Evolutionary conservation across 2,113 vertebrate genomes (phyloP), one percentile per base, ranked within the genome.

Genomic region (Sapajus apella): DNA sequence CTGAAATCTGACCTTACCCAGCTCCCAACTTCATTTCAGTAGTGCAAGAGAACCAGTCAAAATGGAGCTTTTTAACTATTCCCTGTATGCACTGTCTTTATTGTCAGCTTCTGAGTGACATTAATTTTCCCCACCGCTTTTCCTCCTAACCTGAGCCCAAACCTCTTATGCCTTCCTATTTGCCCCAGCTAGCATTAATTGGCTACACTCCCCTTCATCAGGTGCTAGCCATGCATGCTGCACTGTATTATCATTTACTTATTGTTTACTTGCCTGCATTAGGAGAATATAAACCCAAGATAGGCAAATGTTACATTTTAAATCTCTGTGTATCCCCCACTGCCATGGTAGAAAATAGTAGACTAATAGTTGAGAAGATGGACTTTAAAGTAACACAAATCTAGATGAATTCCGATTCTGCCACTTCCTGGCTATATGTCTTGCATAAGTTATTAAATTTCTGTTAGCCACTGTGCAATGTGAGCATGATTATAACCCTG

Each of bases 401-500:
- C 43, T 83, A 37, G 8, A 10, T 95, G 80, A 92, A 93, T 93
- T 93, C 47, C 20, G 45, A 25, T 92, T 96, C 55, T 93, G 47
- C 37, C 45, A 25, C 50, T 68, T 82, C 37, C 37, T 80, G 58
- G 8, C 16, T 81, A 7, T 79, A 64, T 79, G 50, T 68, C 77
- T 83, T 43, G 35, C 32, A 5, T 56, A 66, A 82, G 5, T 89
- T 90, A 84, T 25, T 83, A 92, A 79, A 92, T 84, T 87, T 94
- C 25, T 95, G 1, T 77, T 76, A 82, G n/a, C 32, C 92, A 23
- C 77, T 93, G 73, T 83, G 10, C 21, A 91, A 83, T 76, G 64
- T 64, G 32, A 73, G 45, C 43, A 73, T 52, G 68, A 70, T 58
- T 85, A 61, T 43, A 91, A 90, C n/a, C 32, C 45, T 64, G 27